Evolutionary conservation across 2,888 invertebrate species (phyloP), one percentile per base, ranked within the genome.

Genomic region (Alviniconcha strummeri): DNA sequence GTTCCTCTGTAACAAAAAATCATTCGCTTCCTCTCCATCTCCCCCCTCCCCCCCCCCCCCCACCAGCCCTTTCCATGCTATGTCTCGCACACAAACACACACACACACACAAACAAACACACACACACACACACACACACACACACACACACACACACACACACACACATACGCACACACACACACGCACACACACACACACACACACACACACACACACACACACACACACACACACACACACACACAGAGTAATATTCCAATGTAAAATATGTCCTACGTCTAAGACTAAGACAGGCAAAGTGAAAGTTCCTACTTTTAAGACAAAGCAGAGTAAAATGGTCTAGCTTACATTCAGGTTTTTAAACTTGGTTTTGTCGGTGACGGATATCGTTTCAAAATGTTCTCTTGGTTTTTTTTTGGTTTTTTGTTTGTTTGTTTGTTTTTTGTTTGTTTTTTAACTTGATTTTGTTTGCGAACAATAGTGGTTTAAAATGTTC

Each of bases 51-150:
- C 69, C 17, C 69, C 7, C 69, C n/a, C 17, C 4, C 5, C 72
- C 52, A 19, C 72, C 52, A n/a, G n/a, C 72, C 36, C 36, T 13
- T 13, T 72, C 72, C 72, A 15, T 13, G 8, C 60, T 60, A 7
- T 13, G 8, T 13, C 13, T 13, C 13, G 60, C 60, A 60, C 8
- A 72, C 72, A 72, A 13, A 72, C 71, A 74, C 9, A 7, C 76
- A 55, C 76, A 55, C 55, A 55, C 76, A 76, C 76, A 55, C 76
- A 76, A 15, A 74, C 74, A 74, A 8, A 52, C 76, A 76, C 76
- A 0, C 76, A 56, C 76, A 52, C 55, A 74, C 74, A 74, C 74
- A 74, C 74, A 74, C 74, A 74, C 74, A 74, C 74, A 74, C 74
- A 36, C 74, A 74, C 74, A 15, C 36, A 74, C 74, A n/a, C 13